phyloP scores from a whole-genome alignment of 2,113 vertebrate genomes.

The Melanerpes aurifrons region DNA sequence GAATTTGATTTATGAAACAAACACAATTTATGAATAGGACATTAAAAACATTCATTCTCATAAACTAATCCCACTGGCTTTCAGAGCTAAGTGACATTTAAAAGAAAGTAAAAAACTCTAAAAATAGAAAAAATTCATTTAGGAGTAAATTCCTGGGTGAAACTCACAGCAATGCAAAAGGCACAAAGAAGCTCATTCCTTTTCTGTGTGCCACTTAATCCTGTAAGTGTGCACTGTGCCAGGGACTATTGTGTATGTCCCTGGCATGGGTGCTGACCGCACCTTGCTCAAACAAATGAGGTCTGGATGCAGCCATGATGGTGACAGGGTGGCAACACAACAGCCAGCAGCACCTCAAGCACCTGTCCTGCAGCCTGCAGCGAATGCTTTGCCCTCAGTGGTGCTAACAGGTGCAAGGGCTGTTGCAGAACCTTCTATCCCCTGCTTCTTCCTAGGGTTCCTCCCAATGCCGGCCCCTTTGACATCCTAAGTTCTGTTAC shows the following conservation, averaged over 20 bases:
- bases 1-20: constrained; percentile 11
- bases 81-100: not conserved
- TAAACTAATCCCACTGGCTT: not conserved
- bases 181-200: not conserved
- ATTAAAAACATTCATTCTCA: not conserved
- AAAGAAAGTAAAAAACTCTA: not conserved
- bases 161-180: not conserved
- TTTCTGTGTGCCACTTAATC: not conserved
- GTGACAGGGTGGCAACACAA: not conserved
- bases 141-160: not conserved
- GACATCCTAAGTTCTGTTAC: not conserved
- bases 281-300: not conserved
- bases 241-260: fast-evolving
- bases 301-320: not conserved
- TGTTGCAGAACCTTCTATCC: not conserved
- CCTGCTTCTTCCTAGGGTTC: not conserved
- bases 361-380: fast-evolving
- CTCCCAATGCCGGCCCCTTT: fast-evolving
- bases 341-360: not conserved
- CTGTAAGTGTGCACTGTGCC: not conserved
- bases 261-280: not conserved
- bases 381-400: not conserved
- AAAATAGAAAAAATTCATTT: not conserved
- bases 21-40: not conserved
- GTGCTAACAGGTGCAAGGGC: not conserved